A percentile compares a stretch with the other conserved stretches of the same genome.
Evolutionary conservation across 2,797 vertebrate species (phyloP).

Genomic region (Thamnophis elegans): DNA sequence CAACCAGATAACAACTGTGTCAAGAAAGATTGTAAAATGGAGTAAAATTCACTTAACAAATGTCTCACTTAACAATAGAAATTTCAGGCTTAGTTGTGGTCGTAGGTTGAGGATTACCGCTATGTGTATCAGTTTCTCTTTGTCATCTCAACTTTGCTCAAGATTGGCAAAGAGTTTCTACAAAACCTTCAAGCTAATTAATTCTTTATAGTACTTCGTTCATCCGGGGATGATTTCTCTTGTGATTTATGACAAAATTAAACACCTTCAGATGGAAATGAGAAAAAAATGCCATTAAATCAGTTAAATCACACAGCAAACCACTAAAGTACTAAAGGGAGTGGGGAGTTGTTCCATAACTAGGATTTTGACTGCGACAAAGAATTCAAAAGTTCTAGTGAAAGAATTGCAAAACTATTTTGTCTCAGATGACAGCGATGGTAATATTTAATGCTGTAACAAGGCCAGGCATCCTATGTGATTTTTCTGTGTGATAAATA

Average conservation of each 20-base stretch:
- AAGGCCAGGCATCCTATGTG: not conserved
- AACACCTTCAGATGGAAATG: not conserved
- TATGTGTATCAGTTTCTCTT: not conserved
- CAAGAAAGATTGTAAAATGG: too few species aligned
- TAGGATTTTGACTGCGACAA: not conserved
- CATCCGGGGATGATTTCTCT: not conserved
- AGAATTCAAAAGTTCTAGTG: not conserved
- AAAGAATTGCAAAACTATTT: not conserved
- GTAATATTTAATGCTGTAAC: not conserved
- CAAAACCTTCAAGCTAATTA: conserved; percentile 9
- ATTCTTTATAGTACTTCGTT: not conserved
- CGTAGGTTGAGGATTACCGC: not conserved
- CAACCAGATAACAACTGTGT: not conserved
- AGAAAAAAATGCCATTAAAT: not conserved
- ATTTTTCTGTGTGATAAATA: not conserved
- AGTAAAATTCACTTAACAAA: too few species aligned
- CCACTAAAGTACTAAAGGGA: not conserved
- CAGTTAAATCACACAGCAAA: not conserved
- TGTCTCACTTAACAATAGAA: too few species aligned
- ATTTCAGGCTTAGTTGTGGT: too few species aligned
- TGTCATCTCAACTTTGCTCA: not conserved
- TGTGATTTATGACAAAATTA: not conserved
- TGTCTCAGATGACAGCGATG: not conserved
- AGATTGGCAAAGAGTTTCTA: not conserved
- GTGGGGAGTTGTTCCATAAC: not conserved